Evolutionary conservation across 2,113 vertebrate genomes (phyloP).

Genomic region (Lathamus discolor): DNA sequence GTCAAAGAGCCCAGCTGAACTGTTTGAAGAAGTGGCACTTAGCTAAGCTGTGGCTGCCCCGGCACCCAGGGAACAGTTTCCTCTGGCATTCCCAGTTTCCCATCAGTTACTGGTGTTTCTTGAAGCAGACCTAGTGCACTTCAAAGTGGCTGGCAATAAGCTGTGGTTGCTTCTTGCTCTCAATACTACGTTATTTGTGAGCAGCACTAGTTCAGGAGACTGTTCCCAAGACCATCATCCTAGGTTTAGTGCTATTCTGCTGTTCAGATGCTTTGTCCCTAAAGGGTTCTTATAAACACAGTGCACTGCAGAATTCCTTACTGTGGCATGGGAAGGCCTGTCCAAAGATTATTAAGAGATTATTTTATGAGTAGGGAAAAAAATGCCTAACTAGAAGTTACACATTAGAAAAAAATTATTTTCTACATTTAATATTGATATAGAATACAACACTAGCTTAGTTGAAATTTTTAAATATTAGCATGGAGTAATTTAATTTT

Average conservation of each 20-base stretch:
- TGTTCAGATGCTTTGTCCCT: not conserved
- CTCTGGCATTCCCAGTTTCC: not conserved
- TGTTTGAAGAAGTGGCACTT: not conserved
- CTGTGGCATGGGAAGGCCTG: not conserved
- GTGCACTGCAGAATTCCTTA: not conserved
- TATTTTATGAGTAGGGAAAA: not conserved
- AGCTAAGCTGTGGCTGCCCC: accelerated
- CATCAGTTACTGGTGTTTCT: not conserved
- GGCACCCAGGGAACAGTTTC: not conserved
- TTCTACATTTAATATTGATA: not conserved
- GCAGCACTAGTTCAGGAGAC: not conserved
- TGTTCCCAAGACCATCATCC: not conserved
- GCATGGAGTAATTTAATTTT: not conserved
- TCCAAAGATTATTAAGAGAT: not conserved
- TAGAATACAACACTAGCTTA: not conserved
- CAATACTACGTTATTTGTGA: not conserved
- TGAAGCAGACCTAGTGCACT: not conserved
- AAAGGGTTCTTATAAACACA: not conserved
- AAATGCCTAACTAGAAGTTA: not conserved
- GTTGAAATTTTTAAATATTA: not conserved
- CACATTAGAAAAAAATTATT: not conserved
- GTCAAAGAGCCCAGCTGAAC: not conserved
- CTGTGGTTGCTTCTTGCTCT: not conserved
- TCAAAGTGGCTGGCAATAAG: not conserved
- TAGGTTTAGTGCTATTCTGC: not conserved